phyloP scores from a whole-genome alignment of 2,888 invertebrate species.

The Oscheius sp. region DNA sequence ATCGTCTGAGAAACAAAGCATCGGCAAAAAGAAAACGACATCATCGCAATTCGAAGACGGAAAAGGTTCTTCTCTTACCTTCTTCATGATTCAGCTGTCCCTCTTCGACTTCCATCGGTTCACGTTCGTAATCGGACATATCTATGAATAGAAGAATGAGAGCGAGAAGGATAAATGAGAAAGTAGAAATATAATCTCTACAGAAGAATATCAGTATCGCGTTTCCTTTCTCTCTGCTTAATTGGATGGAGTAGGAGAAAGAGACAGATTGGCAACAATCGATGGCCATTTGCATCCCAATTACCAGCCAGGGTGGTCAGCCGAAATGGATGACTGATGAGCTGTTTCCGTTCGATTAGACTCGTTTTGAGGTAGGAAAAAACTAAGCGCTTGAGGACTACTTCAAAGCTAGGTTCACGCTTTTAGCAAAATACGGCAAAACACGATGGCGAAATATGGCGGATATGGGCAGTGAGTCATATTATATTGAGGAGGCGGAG shows the following conservation, averaged over 20 bases:
- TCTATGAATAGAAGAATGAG: too few relatives aligned
- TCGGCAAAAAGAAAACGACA: constrained; percentile 7
- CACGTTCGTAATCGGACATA: too few relatives aligned
- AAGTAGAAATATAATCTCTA: background rate
- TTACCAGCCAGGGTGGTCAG: constrained; percentile 1
- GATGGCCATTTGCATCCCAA: constrained; percentile 19
- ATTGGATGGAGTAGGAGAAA: background rate
- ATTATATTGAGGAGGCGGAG: background rate
- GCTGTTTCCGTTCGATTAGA: background rate
- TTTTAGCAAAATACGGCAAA: background rate
- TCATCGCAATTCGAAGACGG: background rate
- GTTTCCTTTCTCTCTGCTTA: background rate
- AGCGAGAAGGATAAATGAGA: background rate
- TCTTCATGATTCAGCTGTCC: too few relatives aligned
- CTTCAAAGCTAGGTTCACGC: background rate
- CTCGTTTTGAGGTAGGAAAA: background rate
- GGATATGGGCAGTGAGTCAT: constrained; percentile 22
- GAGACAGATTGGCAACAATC: background rate
- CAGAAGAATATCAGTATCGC: constrained; percentile 1
- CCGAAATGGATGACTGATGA: background rate
- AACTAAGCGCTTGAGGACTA: background rate
- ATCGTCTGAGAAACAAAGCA: constrained; percentile 17
- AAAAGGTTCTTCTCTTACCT: too few relatives aligned
- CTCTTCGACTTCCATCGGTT: too few relatives aligned
- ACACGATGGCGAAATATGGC: constrained; percentile 1